A percentile compares a stretch with the other conserved stretches of the same genome.
Conservation (phyloP, 2,888 invertebrate genomes). For the Diachrysia chrysitis region DNA sequence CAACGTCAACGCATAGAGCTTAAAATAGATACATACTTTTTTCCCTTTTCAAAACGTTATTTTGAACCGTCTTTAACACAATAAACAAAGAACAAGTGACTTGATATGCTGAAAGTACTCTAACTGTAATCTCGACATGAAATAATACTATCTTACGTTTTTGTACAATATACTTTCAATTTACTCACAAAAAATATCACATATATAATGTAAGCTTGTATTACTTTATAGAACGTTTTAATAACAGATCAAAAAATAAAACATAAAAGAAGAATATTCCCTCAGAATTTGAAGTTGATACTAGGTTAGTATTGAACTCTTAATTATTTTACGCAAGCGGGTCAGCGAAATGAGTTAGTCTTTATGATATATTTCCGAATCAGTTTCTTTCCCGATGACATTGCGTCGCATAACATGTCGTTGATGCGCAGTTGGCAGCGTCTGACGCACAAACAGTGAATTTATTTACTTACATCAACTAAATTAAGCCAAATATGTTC, state of each 20-base stretch:
- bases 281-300: not conserved
- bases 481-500: not conserved
- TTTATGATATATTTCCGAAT: slow-evolving; percentile 33
- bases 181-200: too few species aligned
- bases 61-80: too few species aligned
- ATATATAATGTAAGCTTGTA: too few species aligned
- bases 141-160: too few species aligned
- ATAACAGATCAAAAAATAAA: too few species aligned
- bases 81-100: too few species aligned
- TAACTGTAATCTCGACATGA: not conserved
- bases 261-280: too few species aligned
- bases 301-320: not conserved
- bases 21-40: not conserved
- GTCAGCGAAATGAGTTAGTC: not conserved
- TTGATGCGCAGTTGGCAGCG: slow-evolving; percentile 55
- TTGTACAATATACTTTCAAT: too few species aligned
- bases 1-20: not conserved
- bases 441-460: slow-evolving; percentile 33
- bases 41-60: not conserved
- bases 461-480: slow-evolving; percentile 48
- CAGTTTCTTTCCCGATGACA: slow-evolving; percentile 40
- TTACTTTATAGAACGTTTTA: too few species aligned
- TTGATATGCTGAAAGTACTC: not conserved
- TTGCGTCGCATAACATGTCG: slow-evolving; percentile 34
- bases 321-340: not conserved